phyloP scores from a whole-genome alignment of 2,888 invertebrate species.

The Dasypogon diadema region DNA sequence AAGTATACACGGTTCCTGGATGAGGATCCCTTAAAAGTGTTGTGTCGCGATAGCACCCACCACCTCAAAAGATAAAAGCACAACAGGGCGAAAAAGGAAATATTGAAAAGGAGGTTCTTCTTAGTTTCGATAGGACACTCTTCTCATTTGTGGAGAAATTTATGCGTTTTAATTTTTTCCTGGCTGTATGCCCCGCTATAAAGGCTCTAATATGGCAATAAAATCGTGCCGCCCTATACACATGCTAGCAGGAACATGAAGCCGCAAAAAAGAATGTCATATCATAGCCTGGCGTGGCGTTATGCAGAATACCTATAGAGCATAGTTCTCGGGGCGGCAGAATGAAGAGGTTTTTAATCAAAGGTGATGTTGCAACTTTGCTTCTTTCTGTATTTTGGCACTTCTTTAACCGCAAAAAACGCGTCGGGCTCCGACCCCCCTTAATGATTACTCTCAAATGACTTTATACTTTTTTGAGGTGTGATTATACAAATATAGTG shows the following conservation, averaged over 20 bases:
- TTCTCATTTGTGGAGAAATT: constrained; percentile 21
- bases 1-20: neutral
- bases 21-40: neutral
- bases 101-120: neutral
- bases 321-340: neutral
- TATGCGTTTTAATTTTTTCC: constrained; percentile 25
- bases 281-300: neutral
- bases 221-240: constrained; percentile 1
- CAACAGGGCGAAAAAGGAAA: neutral
- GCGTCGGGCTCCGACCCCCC: constrained; percentile 6
- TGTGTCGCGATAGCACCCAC: neutral
- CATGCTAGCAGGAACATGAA: neutral
- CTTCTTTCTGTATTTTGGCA: constrained; percentile 31
- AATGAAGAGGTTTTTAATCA: constrained; percentile 26
- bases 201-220: constrained; percentile 11
- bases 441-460: constrained; percentile 47
- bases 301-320: neutral
- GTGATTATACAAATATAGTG: constrained; percentile 41
- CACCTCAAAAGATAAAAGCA: constrained; percentile 6
- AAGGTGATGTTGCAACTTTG: constrained; percentile 41
- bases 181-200: neutral
- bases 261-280: constrained; percentile 3
- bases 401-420: constrained; percentile 19
- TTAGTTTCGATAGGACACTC: constrained; percentile 13
- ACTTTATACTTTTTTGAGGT: constrained; percentile 50